phyloP scores from a whole-genome alignment of 53 echinoderm and acorn worm genomes.

The Holothuria scabra region DNA sequence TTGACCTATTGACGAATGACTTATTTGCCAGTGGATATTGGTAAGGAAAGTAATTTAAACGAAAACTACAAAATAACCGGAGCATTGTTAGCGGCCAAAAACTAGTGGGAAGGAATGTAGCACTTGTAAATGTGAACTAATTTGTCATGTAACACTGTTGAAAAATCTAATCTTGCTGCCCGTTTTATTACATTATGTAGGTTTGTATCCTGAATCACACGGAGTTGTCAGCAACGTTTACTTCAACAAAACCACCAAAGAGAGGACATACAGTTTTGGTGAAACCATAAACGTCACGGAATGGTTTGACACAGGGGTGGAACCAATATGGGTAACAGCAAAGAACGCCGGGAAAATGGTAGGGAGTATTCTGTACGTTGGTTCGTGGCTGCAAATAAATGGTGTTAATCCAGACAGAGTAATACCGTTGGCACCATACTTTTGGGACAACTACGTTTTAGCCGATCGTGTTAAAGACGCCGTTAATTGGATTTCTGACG shows the following conservation, averaged over 20 bases:
- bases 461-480: slow-evolving; percentile 27
- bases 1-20: too few relatives aligned
- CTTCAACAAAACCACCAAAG: slow-evolving; percentile 43
- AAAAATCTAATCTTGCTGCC: too few relatives aligned
- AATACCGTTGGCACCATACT: background rate
- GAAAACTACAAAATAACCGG: too few relatives aligned
- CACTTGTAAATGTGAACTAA: too few relatives aligned
- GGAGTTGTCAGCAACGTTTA: slow-evolving; percentile 58
- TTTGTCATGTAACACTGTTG: too few relatives aligned
- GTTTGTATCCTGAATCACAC: slow-evolving; percentile 55
- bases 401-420: slow-evolving; percentile 35
- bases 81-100: too few relatives aligned
- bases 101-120: too few relatives aligned
- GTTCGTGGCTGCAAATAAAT: slow-evolving; percentile 45
- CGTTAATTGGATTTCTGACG: slow-evolving; percentile 14
- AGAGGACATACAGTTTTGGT: slow-evolving; percentile 35
- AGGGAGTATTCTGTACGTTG: slow-evolving; percentile 52
- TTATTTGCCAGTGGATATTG: too few relatives aligned
- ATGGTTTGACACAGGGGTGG: slow-evolving; percentile 58
- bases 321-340: slow-evolving; percentile 64
- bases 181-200: background rate
- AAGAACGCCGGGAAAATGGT: slow-evolving; percentile 53
- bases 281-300: slow-evolving; percentile 38
- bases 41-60: too few relatives aligned
- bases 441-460: slow-evolving; percentile 19